Percentiles rank a stretch among this genome's conserved stretches.
These are phyloP conservation scores for Zosterops japonicus DNA, from an alignment of 2,113 vertebrate genomes.

Conservation along the genomic window DNA sequence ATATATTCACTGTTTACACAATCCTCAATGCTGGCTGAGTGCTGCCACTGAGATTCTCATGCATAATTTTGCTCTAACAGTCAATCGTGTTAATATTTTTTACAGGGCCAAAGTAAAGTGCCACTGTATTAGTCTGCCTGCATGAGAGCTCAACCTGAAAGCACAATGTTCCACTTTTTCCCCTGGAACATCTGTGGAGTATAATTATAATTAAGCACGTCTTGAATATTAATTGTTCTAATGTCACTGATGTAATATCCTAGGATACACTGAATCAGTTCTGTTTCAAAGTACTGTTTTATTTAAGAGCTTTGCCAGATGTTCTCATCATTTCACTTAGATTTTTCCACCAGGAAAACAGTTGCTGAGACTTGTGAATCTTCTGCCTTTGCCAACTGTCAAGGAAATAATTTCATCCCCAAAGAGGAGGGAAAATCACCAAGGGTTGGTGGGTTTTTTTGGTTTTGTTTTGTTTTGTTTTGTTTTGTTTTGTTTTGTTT, in stretches of 20 bases:
- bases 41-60: not conserved
- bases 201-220: constrained; percentile 63
- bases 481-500: not conserved
- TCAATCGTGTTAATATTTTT: not conserved
- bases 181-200: constrained; percentile 56
- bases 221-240: constrained; percentile 72
- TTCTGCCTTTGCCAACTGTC: constrained; percentile 53
- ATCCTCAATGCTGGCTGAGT: not conserved
- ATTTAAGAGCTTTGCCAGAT: constrained; percentile 69
- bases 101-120: not conserved
- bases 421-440: constrained; percentile 26
- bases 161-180: constrained; percentile 9
- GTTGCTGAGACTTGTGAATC: constrained; percentile 60
- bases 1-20: not conserved
- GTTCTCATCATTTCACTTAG: constrained; percentile 65
- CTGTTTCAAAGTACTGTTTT: constrained; percentile 57
- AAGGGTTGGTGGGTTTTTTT: not conserved
- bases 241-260: constrained; percentile 58
- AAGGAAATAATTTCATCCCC: constrained; percentile 52
- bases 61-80: not conserved
- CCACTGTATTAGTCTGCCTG: constrained; percentile 16
- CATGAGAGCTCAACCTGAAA: constrained; percentile 52
- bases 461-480: not conserved
- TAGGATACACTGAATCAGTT: constrained; percentile 58
- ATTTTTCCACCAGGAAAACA: constrained; percentile 67